Percentiles rank a stretch among this genome's conserved stretches.
Conservation (phyloP, 2,113 vertebrate genomes). For the Peromyscus polionotus region DNA sequence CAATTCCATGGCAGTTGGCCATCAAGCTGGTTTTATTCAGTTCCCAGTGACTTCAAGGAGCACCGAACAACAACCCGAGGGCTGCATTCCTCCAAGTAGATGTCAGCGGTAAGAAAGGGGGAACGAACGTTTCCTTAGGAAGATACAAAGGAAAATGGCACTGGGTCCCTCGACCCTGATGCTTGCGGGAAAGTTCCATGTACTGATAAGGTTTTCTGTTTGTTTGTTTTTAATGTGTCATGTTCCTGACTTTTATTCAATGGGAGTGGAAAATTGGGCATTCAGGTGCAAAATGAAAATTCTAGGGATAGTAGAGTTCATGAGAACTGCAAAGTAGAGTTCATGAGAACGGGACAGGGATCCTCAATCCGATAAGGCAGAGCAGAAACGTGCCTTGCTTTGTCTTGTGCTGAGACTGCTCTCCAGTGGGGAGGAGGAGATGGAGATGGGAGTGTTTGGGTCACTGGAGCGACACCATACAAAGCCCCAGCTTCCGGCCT, state of each 20-base stretch:
- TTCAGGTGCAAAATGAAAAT: constrained; percentile 54
- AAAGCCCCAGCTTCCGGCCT: neutral
- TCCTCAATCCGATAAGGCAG: neutral
- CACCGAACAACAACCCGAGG: constrained; percentile 7
- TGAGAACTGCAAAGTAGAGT: neutral
- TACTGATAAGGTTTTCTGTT: neutral
- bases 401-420: rapidly evolving
- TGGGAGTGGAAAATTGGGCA: constrained; percentile 4
- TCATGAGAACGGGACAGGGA: neutral
- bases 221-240: neutral
- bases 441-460: too few species aligned
- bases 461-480: rapidly evolving
- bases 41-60: constrained; percentile 60
- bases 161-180: neutral
- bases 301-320: neutral
- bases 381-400: neutral
- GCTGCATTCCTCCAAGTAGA: constrained; percentile 60
- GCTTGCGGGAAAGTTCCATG: constrained; percentile 48
- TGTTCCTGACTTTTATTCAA: constrained; percentile 43
- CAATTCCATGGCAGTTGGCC: constrained; percentile 59
- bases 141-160: constrained; percentile 63
- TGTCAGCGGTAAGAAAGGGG: constrained; percentile 30
- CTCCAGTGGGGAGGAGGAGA: neutral
- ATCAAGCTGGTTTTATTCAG: constrained; percentile 59
- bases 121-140: constrained; percentile 51